Evolutionary conservation across 2,113 vertebrate species (phyloP), one percentile per base, ranked within the genome.

Genomic region (Notiomystis cincta): DNA sequence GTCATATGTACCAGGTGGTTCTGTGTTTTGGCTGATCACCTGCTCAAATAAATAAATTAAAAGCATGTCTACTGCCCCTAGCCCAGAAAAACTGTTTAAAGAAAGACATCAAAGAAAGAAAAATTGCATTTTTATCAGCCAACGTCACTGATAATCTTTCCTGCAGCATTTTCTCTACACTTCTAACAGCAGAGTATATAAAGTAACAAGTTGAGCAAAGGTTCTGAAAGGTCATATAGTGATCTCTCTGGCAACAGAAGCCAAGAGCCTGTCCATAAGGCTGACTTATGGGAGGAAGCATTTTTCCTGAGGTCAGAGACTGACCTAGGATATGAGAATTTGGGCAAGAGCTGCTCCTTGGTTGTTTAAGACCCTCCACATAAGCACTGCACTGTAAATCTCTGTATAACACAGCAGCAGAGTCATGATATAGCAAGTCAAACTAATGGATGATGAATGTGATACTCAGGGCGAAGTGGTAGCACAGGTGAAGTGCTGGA

Each of bases 401-500:
- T 66, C 61, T 57, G 21, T n/a, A 3, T 24, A 75, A 67, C 61
- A 60, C 65, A 56, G 57, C 90, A 84, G 84, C 76, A 86, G 71
- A 83, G 82, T 64, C 62, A n/a, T n/a, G 83, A 86, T 57, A 48
- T 50, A 21, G 17, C 70, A 84, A 89, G 90, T 56, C 33, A 54
- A 54, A 38, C 35, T 73, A 75, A 78, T 30, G 57, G 77, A 54
- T 58, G 93, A 82, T 44, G 51, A 65, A 51, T 40, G 56, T 16
- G 72, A 62, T 78, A 57, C 42, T 87, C 58, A 50, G 77, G 95
- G 38, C 0, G 0, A 87, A 93, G 72, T 71, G 64, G 72, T 45
- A 81, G 81, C 91, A 87, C 89, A 78, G 77, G 84, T 75, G 90
- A 91, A 94, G 72, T 58, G 64, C 69, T 93, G 81, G 72, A 94